Evolutionary conservation across 2,888 invertebrate genomes (phyloP).

Genomic region (Gymnocheta viridis): DNA sequence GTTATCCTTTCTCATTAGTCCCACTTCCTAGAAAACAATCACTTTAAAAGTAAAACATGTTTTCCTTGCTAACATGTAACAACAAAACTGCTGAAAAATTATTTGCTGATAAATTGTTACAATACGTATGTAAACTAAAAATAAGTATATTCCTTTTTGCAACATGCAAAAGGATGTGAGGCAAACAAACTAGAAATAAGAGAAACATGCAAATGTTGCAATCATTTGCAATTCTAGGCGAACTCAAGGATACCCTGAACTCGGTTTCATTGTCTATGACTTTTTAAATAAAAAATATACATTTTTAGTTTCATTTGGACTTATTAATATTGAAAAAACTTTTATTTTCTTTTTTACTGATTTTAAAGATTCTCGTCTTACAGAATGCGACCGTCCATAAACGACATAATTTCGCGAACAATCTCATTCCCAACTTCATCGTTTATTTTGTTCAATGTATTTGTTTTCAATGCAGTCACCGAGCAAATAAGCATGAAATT

Average conservation of each 20-base stretch:
- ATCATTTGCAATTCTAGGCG: not conserved
- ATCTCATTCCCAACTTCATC: too few relatives aligned
- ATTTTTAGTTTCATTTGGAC: too few relatives aligned
- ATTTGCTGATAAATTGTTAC: conserved; percentile 67
- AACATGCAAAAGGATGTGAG: conserved; percentile 39
- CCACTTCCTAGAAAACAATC: conserved; percentile 31
- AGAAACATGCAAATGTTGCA: not conserved
- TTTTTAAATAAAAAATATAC: too few relatives aligned
- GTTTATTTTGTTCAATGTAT: too few relatives aligned
- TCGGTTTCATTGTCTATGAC: too few relatives aligned
- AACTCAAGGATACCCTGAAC: not conserved
- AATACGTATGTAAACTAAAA: conserved; percentile 59
- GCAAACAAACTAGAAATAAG: conserved; percentile 20
- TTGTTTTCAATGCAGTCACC: too few relatives aligned
- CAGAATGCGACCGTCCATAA: too few relatives aligned
- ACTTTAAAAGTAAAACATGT: conserved; percentile 54
- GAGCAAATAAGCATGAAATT: too few relatives aligned
- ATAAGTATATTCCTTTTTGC: conserved; percentile 35
- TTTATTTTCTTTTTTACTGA: too few relatives aligned
- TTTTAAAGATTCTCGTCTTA: too few relatives aligned
- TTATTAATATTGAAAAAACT: too few relatives aligned
- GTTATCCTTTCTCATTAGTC: not conserved
- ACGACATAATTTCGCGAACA: too few relatives aligned
- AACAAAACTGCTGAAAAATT: conserved; percentile 71
- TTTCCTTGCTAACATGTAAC: conserved; percentile 56